Evolutionary conservation across 2,888 invertebrate genomes (phyloP).

Genomic region (Cephonodes hylas): DNA sequence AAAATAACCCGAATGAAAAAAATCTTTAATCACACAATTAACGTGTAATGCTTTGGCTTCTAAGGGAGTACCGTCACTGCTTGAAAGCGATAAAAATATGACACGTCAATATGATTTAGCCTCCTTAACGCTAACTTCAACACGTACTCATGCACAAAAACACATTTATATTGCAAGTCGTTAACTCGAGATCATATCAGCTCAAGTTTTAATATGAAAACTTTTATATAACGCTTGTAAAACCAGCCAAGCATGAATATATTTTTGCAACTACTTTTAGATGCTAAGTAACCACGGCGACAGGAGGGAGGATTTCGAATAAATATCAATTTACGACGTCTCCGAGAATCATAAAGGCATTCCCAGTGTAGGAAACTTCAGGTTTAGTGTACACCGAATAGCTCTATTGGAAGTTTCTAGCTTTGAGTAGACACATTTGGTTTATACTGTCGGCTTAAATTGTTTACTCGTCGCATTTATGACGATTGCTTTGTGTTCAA

Average conservation of each 20-base stretch:
- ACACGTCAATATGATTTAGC: neutral
- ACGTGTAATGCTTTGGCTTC: no score
- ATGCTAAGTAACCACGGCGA: slow-evolving; percentile 24
- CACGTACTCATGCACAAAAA: slow-evolving; percentile 4
- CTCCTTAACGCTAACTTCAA: neutral
- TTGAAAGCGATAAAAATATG: neutral
- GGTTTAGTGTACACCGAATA: slow-evolving; percentile 26
- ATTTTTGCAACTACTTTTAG: slow-evolving; percentile 19
- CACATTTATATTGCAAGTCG: slow-evolving; percentile 6
- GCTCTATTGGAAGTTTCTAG: neutral
- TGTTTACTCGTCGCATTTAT: neutral
- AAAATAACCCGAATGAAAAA: no score
- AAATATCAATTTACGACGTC: slow-evolving; percentile 62
- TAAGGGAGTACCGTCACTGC: no score
- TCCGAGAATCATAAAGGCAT: slow-evolving; percentile 59
- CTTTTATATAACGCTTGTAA: slow-evolving; percentile 22
- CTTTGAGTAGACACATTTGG: neutral
- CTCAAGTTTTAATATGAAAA: slow-evolving; percentile 31
- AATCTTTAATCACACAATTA: no score
- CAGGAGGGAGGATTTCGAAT: slow-evolving; percentile 40
- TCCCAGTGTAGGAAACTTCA: slow-evolving; percentile 26
- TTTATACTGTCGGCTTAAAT: neutral
- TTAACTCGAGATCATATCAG: slow-evolving; percentile 18
- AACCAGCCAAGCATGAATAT: slow-evolving; percentile 10
- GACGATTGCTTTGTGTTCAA: neutral